phyloP scores from a whole-genome alignment of 2,113 vertebrate species.

The Herpetotheres cachinnans region DNA sequence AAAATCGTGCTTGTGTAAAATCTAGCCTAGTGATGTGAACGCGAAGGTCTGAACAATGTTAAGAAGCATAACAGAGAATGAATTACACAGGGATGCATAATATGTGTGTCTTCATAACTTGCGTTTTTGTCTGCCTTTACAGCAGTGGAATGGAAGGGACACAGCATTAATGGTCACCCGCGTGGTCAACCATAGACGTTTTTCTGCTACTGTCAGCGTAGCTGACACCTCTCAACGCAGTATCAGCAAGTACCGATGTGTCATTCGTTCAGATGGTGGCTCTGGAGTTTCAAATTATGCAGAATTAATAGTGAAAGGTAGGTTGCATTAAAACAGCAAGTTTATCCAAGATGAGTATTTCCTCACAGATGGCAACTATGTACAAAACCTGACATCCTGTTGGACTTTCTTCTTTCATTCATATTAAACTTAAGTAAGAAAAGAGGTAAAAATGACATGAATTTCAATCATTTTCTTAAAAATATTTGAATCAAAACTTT shows the following conservation, averaged over 20 bases:
- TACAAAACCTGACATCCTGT: neutral
- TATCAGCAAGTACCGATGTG: slow-evolving; percentile 91
- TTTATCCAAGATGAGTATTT: neutral
- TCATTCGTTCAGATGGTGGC: slow-evolving; percentile 92
- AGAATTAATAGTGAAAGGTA: slow-evolving; percentile 96
- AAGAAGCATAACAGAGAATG: fast-evolving
- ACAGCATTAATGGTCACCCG: slow-evolving; percentile 93
- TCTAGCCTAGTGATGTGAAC: fast-evolving
- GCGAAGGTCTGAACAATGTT: fast-evolving
- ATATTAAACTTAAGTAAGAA: neutral
- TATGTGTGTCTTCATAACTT: neutral
- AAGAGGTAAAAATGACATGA: neutral
- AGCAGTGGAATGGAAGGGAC: slow-evolving; percentile 97
- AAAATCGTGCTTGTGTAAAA: neutral
- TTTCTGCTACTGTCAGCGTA: slow-evolving; percentile 91
- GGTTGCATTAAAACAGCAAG: neutral
- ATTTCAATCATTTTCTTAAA: neutral
- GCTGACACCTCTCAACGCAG: slow-evolving; percentile 92
- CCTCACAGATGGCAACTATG: neutral
- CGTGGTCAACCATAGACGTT: slow-evolving; percentile 93
- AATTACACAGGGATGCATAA: fast-evolving
- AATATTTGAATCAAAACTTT: neutral
- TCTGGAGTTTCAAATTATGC: slow-evolving; percentile 97
- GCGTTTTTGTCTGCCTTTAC: neutral
- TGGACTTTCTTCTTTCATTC: neutral